phyloP scores from a whole-genome alignment of 2,113 vertebrate species.

The Excalfactoria chinensis region DNA sequence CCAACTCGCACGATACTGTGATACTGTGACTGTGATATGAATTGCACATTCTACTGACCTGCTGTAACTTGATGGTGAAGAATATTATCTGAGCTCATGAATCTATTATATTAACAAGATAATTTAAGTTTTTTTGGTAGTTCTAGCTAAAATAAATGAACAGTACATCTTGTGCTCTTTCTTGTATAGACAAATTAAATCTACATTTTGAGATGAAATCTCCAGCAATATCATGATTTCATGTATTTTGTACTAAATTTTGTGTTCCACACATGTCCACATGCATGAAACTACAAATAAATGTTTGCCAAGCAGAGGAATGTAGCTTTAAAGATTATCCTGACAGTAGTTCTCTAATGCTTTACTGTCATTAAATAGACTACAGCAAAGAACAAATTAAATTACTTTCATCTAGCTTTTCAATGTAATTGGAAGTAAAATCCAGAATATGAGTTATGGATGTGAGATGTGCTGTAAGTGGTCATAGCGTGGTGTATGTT shows the following conservation, averaged over 20 bases:
- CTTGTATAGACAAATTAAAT: background rate
- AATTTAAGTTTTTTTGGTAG: background rate
- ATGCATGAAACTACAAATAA: background rate
- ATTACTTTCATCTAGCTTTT: background rate
- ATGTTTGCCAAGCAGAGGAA: background rate
- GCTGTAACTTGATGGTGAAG: background rate
- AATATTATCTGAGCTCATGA: background rate
- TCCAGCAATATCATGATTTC: background rate
- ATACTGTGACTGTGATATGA: too few species aligned
- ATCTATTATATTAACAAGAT: background rate
- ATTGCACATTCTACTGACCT: background rate
- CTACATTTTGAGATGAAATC: background rate
- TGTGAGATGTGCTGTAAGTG: background rate
- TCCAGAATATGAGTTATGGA: background rate
- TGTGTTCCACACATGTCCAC: background rate
- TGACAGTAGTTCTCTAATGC: background rate
- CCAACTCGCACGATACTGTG: too few species aligned
- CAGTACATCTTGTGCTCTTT: background rate
- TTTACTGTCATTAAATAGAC: background rate
- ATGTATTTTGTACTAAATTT: background rate
- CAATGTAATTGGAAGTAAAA: background rate
- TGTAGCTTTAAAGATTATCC: background rate
- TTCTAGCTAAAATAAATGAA: background rate
- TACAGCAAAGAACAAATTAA: background rate
- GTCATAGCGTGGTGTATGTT: background rate